These are phyloP conservation scores for Coelopa frigida DNA, from an alignment of 1,140 invertebrate species.

Conservation along the genomic window DNA sequence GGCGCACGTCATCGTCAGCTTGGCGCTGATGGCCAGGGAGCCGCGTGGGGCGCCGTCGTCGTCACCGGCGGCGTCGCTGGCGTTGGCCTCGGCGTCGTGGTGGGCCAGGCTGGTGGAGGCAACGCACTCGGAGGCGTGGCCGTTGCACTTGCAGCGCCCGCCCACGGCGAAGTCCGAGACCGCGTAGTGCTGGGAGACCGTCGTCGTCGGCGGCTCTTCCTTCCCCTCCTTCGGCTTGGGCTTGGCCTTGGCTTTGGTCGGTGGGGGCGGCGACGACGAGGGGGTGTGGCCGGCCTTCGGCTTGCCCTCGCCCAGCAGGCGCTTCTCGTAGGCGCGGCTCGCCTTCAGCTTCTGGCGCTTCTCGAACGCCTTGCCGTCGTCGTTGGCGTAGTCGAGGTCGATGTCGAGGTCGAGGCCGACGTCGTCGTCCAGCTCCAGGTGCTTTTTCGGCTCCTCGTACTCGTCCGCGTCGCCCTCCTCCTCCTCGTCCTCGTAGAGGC, in stretches of 20 bases:
- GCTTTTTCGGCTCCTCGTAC: constrained; percentile 33
- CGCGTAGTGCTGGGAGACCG: constrained; percentile 66
- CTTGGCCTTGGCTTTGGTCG: constrained; percentile 9
- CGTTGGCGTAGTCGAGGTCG: constrained; percentile 41
- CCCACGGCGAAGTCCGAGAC: constrained; percentile 97
- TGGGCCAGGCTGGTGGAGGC: constrained; percentile 40
- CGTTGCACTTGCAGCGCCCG: constrained; percentile 98
- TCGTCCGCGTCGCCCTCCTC: constrained; percentile 16
- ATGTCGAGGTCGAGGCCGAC: constrained; percentile 31
- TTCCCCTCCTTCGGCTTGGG: constrained; percentile 17
- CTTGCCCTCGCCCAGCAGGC: constrained; percentile 27
- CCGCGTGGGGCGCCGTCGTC: background rate
- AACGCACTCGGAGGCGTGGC: constrained; percentile 87
- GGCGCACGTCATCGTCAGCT: constrained; percentile 71
- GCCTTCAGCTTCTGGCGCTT: constrained; percentile 14
- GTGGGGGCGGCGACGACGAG: background rate
- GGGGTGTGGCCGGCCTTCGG: constrained; percentile 32
- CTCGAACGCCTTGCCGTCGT: constrained; percentile 18
- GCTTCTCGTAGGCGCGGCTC: constrained; percentile 35
- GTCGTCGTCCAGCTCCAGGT: constrained; percentile 36
- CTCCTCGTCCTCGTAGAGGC: constrained; percentile 42
- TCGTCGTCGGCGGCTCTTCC: no score
- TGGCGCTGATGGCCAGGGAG: constrained; percentile 20
- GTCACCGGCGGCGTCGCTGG: constrained; percentile 51
- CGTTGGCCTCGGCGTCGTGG: constrained; percentile 43